phyloP scores from a whole-genome alignment of 2,888 invertebrate species.

The Dastarcus helophoroides region DNA sequence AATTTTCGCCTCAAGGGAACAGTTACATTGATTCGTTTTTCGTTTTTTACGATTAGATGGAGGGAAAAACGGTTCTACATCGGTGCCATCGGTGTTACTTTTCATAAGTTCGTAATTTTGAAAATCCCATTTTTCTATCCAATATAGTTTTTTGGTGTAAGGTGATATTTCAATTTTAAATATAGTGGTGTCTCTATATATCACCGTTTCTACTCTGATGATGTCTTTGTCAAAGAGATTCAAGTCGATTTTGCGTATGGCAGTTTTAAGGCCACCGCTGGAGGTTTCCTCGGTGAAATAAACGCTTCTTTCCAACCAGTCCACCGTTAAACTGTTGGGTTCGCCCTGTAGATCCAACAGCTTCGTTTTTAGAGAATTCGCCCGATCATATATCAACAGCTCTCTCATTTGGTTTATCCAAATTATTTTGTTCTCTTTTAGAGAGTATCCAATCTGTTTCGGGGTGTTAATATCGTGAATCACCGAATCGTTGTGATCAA shows the following conservation, averaged over 20 bases:
- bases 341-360: conserved; percentile 46
- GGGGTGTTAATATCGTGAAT: conserved; percentile 56
- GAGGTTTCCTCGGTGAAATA: conserved; percentile 57
- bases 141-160: conserved; percentile 58
- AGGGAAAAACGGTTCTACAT: conserved; percentile 46
- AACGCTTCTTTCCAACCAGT: conserved; percentile 78
- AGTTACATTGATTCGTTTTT: conserved; percentile 43
- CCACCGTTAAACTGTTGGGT: conserved; percentile 59
- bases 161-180: conserved; percentile 65
- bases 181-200: conserved; percentile 46
- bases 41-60: conserved; percentile 19
- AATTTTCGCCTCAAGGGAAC: conserved; percentile 50
- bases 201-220: conserved; percentile 40
- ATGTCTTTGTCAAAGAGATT: conserved; percentile 47
- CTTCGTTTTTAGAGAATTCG: conserved; percentile 43
- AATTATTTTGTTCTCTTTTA: conserved; percentile 61
- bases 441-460: conserved; percentile 54
- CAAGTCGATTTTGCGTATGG: conserved; percentile 56
- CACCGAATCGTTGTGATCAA: conserved; percentile 43
- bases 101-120: conserved; percentile 52
- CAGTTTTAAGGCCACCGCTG: too few species aligned
- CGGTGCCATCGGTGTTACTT: conserved; percentile 45
- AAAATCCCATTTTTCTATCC: conserved; percentile 59
- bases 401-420: conserved; percentile 75
- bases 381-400: conserved; percentile 50